Conservation (phyloP, 1,140 invertebrate genomes). For the Monomorium pharaonis region DNA sequence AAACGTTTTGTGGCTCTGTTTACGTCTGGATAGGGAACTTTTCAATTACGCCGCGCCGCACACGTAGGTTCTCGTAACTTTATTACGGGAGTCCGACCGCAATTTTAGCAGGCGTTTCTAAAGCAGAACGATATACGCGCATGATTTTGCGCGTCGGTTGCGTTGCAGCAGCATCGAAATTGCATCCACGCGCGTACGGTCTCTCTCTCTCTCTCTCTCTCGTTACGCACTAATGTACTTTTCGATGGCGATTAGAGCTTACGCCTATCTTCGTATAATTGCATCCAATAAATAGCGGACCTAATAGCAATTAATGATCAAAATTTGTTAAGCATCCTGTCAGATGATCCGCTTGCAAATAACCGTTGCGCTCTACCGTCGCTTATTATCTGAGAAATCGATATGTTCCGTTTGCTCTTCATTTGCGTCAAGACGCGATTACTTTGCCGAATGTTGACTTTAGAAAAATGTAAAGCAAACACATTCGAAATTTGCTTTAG, state of each 20-base stretch:
- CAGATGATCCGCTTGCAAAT: neutral
- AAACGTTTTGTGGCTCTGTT: slow-evolving; percentile 51
- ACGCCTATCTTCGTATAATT: slow-evolving; percentile 22
- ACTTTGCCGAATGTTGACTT: neutral
- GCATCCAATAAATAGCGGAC: slow-evolving; percentile 5
- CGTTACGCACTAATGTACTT: slow-evolving; percentile 62
- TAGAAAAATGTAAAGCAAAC: neutral
- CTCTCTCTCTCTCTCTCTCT: no score
- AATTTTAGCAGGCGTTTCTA: slow-evolving; percentile 64
- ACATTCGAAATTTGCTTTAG: neutral
- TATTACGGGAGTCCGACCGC: slow-evolving; percentile 63
- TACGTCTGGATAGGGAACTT: slow-evolving; percentile 44
- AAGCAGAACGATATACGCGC: slow-evolving; percentile 37
- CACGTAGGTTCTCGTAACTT: slow-evolving; percentile 58
- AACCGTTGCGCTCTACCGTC: neutral
- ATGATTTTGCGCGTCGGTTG: slow-evolving; percentile 53
- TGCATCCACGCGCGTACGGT: slow-evolving; percentile 32
- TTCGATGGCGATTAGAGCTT: slow-evolving; percentile 59
- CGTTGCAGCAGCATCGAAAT: slow-evolving; percentile 48
- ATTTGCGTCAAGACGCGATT: neutral
- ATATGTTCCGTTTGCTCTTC: neutral
- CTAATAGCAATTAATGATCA: slow-evolving; percentile 36
- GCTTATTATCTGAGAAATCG: neutral
- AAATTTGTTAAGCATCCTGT: neutral
- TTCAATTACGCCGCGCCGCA: slow-evolving; percentile 52